Conservation (phyloP, 2,797 vertebrate species). For the Enteromius anoplus region DNA sequence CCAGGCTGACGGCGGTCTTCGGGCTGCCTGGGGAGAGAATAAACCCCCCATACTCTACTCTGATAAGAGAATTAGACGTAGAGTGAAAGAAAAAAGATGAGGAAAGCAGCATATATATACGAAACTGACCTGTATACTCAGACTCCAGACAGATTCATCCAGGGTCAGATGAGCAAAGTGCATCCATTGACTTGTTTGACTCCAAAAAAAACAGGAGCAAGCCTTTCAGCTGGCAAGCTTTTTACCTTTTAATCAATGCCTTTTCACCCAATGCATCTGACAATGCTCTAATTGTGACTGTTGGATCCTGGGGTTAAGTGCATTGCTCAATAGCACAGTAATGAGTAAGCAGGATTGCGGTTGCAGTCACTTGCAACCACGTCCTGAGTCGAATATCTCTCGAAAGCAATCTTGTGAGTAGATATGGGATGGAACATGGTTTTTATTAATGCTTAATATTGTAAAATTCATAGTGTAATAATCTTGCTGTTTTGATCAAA, state of each 20-base stretch:
- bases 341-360: background rate
- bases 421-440: background rate
- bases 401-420: background rate
- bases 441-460: slow-evolving; percentile 8
- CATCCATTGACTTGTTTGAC: slow-evolving; percentile 29
- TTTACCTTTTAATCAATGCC: slow-evolving; percentile 21
- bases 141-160: background rate
- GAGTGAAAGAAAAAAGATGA: background rate
- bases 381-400: background rate
- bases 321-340: background rate
- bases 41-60: slow-evolving; percentile 34
- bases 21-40: slow-evolving; percentile 59
- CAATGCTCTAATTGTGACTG: slow-evolving; percentile 11
- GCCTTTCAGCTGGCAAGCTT: background rate
- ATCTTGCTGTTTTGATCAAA: background rate
- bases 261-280: slow-evolving; percentile 24
- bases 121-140: slow-evolving; percentile 51
- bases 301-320: background rate
- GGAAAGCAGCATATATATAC: slow-evolving; percentile 3
- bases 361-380: background rate
- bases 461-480: background rate
- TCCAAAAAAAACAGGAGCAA: slow-evolving; percentile 7
- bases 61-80: slow-evolving; percentile 46
- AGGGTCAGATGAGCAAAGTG: slow-evolving; percentile 24
- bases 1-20: slow-evolving; percentile 56